Percentiles rank a stretch among this genome's conserved stretches.
Conservation (phyloP, 2,888 invertebrate species). For the Stramonita haemastoma region DNA sequence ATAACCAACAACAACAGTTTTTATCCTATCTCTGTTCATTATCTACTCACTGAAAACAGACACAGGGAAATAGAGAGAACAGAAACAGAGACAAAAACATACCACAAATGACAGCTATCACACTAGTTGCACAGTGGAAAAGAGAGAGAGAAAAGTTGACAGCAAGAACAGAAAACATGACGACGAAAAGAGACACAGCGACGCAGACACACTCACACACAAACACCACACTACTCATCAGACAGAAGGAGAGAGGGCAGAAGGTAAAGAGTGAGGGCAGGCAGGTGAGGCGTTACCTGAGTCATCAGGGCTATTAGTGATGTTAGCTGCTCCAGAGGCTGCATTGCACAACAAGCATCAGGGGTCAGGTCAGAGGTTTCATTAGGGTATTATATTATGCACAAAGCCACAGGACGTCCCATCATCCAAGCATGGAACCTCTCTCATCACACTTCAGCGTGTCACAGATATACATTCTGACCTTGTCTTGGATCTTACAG, state of each 20-base stretch:
- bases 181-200: background rate
- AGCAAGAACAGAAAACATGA: background rate
- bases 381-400: background rate
- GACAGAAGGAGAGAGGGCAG: too few species aligned
- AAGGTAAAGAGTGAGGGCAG: background rate
- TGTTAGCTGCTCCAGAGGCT: background rate
- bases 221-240: background rate
- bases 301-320: background rate
- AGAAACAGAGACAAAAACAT: background rate
- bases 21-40: too few species aligned
- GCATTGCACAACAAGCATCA: constrained; percentile 1
- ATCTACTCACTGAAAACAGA: background rate
- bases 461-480: background rate
- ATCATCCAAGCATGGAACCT: too few species aligned
- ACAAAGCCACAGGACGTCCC: too few species aligned
- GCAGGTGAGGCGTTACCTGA: background rate
- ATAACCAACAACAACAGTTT: too few species aligned
- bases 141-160: background rate
- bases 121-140: background rate
- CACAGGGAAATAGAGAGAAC: background rate
- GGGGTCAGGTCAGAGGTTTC: background rate
- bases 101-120: too few species aligned
- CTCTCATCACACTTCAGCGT: too few species aligned
- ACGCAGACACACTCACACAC: background rate
- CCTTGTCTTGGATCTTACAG: too few species aligned